Base-by-base conservation (phyloP, 2,113 vertebrate genomes). In the Protobothrops mucrosquamatus region DNA sequence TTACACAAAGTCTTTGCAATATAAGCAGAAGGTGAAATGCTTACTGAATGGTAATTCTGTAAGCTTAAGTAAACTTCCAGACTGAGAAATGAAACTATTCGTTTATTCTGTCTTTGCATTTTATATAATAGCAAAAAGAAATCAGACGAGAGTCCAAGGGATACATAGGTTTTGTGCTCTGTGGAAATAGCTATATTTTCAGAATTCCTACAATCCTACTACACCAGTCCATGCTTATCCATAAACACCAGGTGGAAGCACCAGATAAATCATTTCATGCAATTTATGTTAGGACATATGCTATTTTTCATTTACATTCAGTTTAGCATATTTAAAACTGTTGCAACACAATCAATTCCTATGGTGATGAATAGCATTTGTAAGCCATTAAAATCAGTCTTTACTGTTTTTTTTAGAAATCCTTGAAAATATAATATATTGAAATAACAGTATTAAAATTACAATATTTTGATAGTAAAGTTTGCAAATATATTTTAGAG, bases 391-490 rank as follows among this genome's bases (percentile, higher is more conserved):
- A 81, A 81, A 26, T 86, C 94, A 93, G 91, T 3, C 55, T 90
- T 92, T 81, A 93, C 51, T 88, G 48, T 14, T 61, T 89, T 91
- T 90, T 90, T 46, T 87, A 74, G 91, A 96, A 94, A 59, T 86
- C 92, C 14, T 81, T 56, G 86, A 92, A 94, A 94, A 93, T 52
- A 64, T 39, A 51, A 96, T 24, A 87, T 94, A 0, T 0, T 74
- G 48, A 92, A 54, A 92, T 22, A 90, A 81, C 0, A 94, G 88
- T 93, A 85, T 92, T 61, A 94, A 95, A 85, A 92, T 91, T 88
- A 43, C 92, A 94, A 87, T 85, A 90, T 93, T 95, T 69, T 91
- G 74, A 88, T 93, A 90, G 93, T 81, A 57, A 81, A 89, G 12
- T 3, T n/a, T 69, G 46, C 89, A 92, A 23, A 93, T 61, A 26